Evolutionary conservation across 2,113 vertebrate species (phyloP).

Genomic region (Apus apus): DNA sequence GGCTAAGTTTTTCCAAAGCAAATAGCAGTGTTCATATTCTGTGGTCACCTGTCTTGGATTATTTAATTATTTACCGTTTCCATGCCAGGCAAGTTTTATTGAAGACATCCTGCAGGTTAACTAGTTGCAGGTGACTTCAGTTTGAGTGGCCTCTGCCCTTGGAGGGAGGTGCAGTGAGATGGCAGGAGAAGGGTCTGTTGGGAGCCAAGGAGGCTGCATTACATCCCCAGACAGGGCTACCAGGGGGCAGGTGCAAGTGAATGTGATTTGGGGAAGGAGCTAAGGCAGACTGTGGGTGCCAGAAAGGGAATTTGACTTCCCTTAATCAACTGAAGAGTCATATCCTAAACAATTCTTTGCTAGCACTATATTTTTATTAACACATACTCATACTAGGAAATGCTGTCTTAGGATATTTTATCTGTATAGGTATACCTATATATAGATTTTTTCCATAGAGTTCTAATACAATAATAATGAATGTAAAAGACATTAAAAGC

Average conservation of each 20-base stretch:
- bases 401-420: not conserved
- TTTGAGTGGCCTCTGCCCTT: not conserved
- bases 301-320: not conserved
- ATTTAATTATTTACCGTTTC: not conserved
- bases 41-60: not conserved
- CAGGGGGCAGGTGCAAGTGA: not conserved
- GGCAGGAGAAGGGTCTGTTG: not conserved
- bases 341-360: not conserved
- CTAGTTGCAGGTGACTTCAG: not conserved
- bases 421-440: not conserved
- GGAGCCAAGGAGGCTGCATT: not conserved
- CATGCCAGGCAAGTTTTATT: not conserved
- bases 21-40: not conserved
- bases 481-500: rapidly evolving
- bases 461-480: not conserved
- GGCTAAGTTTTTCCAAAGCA: not conserved
- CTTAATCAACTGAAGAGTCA: not conserved
- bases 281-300: not conserved
- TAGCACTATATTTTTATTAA: not conserved
- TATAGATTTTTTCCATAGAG: not conserved
- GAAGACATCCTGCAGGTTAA: not conserved
- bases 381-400: not conserved
- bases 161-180: not conserved
- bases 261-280: not conserved
- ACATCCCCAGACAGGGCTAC: not conserved